Percentiles rank a stretch among this genome's conserved stretches.
These are phyloP conservation scores for Rhinichthys klamathensis DNA, from an alignment of 2,113 vertebrate species.

Conservation along the genomic window DNA sequence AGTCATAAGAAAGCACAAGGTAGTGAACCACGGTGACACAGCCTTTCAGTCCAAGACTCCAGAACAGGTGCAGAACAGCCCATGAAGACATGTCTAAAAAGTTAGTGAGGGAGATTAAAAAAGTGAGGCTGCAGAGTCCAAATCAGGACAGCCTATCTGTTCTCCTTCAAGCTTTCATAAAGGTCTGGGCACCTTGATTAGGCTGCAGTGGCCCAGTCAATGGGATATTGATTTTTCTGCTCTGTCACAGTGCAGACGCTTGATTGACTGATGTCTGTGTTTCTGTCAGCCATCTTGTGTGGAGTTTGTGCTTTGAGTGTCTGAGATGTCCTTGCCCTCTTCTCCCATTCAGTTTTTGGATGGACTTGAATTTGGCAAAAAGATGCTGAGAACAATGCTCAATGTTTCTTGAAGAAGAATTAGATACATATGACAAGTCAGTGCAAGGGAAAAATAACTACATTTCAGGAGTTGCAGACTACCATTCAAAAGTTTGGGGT, in stretches of 20 bases:
- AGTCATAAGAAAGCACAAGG: slow-evolving; percentile 75
- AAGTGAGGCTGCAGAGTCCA: slow-evolving; percentile 9
- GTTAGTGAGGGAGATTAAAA: slow-evolving; percentile 32
- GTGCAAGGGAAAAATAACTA: neutral
- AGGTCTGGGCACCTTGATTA: slow-evolving; percentile 71
- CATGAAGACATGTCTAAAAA: slow-evolving; percentile 63
- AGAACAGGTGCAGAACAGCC: slow-evolving; percentile 68
- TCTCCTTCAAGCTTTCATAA: slow-evolving; percentile 68
- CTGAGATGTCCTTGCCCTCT: slow-evolving; percentile 60
- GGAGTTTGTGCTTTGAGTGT: slow-evolving; percentile 62
- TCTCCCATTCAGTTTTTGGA: neutral
- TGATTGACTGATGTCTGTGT: slow-evolving; percentile 75
- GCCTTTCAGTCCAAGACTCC: slow-evolving; percentile 63
- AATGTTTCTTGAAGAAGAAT: slow-evolving; percentile 5
- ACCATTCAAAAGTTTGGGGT: neutral
- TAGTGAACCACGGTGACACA: slow-evolving; percentile 73
- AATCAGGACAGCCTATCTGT: slow-evolving; percentile 70
- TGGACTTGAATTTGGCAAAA: slow-evolving; percentile 4
- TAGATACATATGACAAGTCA: no score
- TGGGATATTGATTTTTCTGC: slow-evolving; percentile 77
- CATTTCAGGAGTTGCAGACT: neutral
- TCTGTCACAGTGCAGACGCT: slow-evolving; percentile 72
- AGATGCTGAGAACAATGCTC: neutral
- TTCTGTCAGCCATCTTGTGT: slow-evolving; percentile 64
- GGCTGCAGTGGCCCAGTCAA: slow-evolving; percentile 72